These are phyloP conservation scores for Diorhabda carinulata DNA, from an alignment of 1,140 invertebrate species.

Conservation along the genomic window DNA sequence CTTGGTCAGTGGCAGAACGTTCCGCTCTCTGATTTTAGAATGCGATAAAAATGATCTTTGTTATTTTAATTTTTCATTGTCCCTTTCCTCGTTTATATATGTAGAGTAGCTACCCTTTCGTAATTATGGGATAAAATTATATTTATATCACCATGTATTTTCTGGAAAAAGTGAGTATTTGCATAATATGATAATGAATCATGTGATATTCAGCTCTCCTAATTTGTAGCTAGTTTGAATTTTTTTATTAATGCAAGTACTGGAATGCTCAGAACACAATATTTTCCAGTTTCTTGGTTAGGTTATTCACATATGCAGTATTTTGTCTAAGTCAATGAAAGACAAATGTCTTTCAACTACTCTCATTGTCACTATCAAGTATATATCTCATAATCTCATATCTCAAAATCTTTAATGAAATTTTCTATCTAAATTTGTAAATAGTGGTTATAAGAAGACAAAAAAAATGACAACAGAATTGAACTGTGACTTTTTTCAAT, in stretches of 20 bases:
- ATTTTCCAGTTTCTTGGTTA: no score
- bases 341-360: no score
- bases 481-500: no score
- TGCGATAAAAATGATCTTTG: constrained; percentile 32
- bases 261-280: no score
- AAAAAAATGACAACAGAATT: no score
- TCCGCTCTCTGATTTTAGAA: constrained; percentile 29
- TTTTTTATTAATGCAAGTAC: neutral
- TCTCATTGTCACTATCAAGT: no score
- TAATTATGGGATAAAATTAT: constrained; percentile 22
- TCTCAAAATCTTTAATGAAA: no score
- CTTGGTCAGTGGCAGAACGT: constrained; percentile 31
- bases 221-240: neutral
- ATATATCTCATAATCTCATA: no score
- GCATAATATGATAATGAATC: constrained; percentile 1
- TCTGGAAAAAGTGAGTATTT: neutral
- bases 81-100: constrained; percentile 24
- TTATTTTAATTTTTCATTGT: constrained; percentile 35
- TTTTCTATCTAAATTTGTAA: no score
- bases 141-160: neutral
- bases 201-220: neutral
- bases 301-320: no score
- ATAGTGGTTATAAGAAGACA: no score
- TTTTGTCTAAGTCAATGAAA: no score
- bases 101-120: constrained; percentile 17